These are phyloP conservation scores for Agrochola circellaris DNA, from an alignment of 2,888 invertebrate species.

Conservation along the genomic window DNA sequence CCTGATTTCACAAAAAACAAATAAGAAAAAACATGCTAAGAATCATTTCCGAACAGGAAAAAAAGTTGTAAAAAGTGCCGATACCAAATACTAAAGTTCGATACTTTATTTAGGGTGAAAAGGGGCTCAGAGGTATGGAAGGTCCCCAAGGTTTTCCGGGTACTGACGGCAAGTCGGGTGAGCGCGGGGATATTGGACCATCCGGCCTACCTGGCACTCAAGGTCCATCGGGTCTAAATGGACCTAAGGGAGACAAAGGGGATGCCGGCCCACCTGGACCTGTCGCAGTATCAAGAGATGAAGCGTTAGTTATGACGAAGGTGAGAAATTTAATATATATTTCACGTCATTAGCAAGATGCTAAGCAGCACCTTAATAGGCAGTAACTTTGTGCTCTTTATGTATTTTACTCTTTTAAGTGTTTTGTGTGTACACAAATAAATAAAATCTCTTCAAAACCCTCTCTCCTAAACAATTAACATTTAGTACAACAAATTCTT, in stretches of 20 bases:
- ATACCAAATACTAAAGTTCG: slow-evolving; percentile 19
- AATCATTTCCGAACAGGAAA: not conserved
- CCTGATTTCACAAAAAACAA: not conserved
- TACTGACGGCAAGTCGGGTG: slow-evolving; percentile 92
- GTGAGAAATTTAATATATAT: slow-evolving; percentile 67
- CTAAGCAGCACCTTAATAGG: not conserved
- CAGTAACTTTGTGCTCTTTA: not conserved
- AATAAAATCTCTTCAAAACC: not conserved
- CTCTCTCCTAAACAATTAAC: not conserved
- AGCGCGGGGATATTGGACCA: slow-evolving; percentile 93
- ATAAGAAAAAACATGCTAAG: not conserved
- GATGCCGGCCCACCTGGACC: slow-evolving; percentile 93
- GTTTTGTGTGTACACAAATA: not conserved
- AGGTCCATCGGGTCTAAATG: slow-evolving; percentile 92
- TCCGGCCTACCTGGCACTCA: slow-evolving; percentile 93
- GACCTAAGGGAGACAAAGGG: slow-evolving; percentile 93
- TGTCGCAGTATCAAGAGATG: slow-evolving; percentile 91
- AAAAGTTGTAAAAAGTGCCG: not conserved
- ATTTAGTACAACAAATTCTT: not conserved
- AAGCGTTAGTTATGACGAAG: slow-evolving; percentile 91
- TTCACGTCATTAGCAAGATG: not conserved
- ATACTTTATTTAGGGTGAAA: slow-evolving; percentile 87
- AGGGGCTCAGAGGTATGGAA: slow-evolving; percentile 92
- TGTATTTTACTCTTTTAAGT: not conserved
- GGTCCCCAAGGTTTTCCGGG: slow-evolving; percentile 93